A percentile compares a stretch with the other conserved stretches of the same genome.
Conservation (phyloP, 2,113 vertebrate genomes). For the Oryctolagus cuniculus region mOryCun1.1 NC_091432.1:151347001-151347500, state of each 20-base stretch:
- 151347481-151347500: constrained; percentile 88
- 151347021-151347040: constrained; percentile 15
- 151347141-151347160: constrained; percentile 68
- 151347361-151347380: constrained; percentile 77
- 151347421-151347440: constrained; percentile 79
- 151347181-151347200: constrained; percentile 76
- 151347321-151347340: constrained; percentile 75
- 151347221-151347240: constrained; percentile 57
- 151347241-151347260: constrained; percentile 68
- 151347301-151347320: constrained; percentile 65
- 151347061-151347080: constrained; percentile 3
- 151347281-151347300: constrained; percentile 63
- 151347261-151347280: constrained; percentile 66
- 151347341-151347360: constrained; percentile 72
- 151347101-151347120: constrained; percentile 10
- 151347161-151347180: constrained; percentile 70
- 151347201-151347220: constrained; percentile 78
- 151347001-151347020: background rate
- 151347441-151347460: constrained; percentile 86
- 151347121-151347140: constrained; percentile 65
- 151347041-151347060: constrained; percentile 40
- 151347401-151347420: constrained; percentile 57
- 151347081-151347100: constrained; percentile 57
- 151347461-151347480: constrained; percentile 89
- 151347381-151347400: constrained; percentile 74